Evolutionary conservation across 1,140 invertebrate species (phyloP), one percentile per base, ranked within the genome.

Genomic region (Linepithema humile): DNA sequence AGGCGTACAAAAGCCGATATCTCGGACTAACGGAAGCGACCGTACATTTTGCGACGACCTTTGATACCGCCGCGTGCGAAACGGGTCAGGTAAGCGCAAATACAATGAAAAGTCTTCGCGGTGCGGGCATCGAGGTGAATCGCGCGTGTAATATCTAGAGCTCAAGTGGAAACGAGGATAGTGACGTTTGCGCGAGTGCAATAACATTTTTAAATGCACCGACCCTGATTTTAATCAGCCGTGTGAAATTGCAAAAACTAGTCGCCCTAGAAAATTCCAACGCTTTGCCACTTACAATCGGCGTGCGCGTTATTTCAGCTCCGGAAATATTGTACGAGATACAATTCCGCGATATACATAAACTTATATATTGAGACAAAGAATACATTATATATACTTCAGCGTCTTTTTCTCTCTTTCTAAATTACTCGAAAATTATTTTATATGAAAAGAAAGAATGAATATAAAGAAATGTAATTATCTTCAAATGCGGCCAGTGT

Each of bases 11-110:
- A 9, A 26, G 50, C 35, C 75, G 35, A 50, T 69, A 80, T 80
- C 72, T 55, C 45, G 35, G 20, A 74, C 82, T 89, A 89, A 88
- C 87, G 87, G 87, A 89, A 88, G 82, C 55, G 65, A 32, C 73
- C 50, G 55, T 35, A 53, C 50, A 60, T 69, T 80, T 67, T 57
- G 67, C 45, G 64, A 40, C 86, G 74, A 86, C 75, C 84, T 82
- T 77, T 75, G 55, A 32, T 29, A 72, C 48, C n/a, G n/a, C 62
- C 29, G 72, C 88, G 87, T 89, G 88, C 70, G 88, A 89, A 89
- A 60, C 80, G 48, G 87, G 88, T 80, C 88, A 82, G 45, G 48
- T 69, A n/a, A 50, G 50, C 23, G 50, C 43, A 65, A 77, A 80
- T 69, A 88, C 84, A 88, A 88, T 86, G 80, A 82, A 89, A 84